Evolutionary conservation across 35 echinoderm and acorn worm species (phyloP).

Genomic region (Amphiura filiformis): DNA sequence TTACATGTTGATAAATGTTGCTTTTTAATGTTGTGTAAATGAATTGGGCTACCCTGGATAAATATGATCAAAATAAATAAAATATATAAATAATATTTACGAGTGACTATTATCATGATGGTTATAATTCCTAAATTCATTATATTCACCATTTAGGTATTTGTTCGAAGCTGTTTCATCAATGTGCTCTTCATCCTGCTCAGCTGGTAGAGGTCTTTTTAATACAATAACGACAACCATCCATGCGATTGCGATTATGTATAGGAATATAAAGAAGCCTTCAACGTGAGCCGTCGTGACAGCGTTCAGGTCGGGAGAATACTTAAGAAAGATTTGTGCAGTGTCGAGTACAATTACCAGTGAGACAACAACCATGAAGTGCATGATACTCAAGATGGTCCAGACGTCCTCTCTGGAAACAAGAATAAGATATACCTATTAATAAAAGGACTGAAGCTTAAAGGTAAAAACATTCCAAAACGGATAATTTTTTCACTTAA

Average conservation of each 20-base stretch:
- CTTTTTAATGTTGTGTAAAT: too few species aligned
- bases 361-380: constrained; percentile 78
- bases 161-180: constrained; percentile 65
- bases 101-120: too few species aligned
- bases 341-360: constrained; percentile 84
- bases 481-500: too few species aligned
- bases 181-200: constrained; percentile 70
- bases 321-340: constrained; percentile 77
- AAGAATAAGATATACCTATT: too few species aligned
- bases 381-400: constrained; percentile 69
- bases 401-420: constrained; percentile 77
- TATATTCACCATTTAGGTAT: constrained; percentile 92
- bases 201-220: constrained; percentile 75
- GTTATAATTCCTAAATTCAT: too few species aligned
- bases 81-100: too few species aligned
- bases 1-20: too few species aligned
- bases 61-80: too few species aligned
- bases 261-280: constrained; percentile 80
- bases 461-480: too few species aligned
- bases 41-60: too few species aligned
- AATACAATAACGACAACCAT: constrained; percentile 81
- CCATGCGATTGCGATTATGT: constrained; percentile 74
- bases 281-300: constrained; percentile 70
- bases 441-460: too few species aligned
- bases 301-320: constrained; percentile 52